Evolutionary conservation across 1,140 invertebrate species (phyloP).

Genomic region (Saccostrea echinata): DNA sequence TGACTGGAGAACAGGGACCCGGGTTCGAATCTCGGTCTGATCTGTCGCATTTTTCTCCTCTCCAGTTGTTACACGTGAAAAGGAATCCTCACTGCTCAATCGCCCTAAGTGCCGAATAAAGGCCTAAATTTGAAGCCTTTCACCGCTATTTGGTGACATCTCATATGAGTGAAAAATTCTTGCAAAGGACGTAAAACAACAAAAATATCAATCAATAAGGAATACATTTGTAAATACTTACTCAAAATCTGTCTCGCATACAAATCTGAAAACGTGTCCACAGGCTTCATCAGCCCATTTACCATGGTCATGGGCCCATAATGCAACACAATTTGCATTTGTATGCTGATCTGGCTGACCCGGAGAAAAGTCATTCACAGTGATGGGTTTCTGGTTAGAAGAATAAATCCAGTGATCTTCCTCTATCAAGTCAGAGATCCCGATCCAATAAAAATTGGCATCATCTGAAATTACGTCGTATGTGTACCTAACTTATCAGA

Average conservation of each 20-base stretch:
- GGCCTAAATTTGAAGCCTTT: too few species aligned
- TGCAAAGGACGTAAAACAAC: too few species aligned
- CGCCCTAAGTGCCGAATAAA: too few species aligned
- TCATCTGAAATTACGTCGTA: background rate
- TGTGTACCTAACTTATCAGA: background rate
- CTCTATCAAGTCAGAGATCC: constrained; percentile 4
- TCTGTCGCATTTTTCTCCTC: too few species aligned
- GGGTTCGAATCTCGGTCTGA: too few species aligned
- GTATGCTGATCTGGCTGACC: background rate
- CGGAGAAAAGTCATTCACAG: background rate
- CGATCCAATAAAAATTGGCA: background rate
- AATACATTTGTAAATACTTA: too few species aligned
- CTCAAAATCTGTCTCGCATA: background rate
- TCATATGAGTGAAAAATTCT: too few species aligned
- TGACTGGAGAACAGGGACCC: too few species aligned
- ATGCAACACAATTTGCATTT: background rate
- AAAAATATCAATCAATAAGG: too few species aligned
- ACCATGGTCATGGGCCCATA: background rate
- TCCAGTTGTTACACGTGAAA: too few species aligned
- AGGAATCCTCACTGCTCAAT: too few species aligned
- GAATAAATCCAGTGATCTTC: background rate
- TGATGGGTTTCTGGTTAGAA: background rate
- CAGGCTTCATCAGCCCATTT: background rate
- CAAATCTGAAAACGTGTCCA: background rate
- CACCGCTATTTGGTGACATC: too few species aligned